phyloP scores from a whole-genome alignment of 2,113 vertebrate species.

The Neodon shergylaensis region DNA sequence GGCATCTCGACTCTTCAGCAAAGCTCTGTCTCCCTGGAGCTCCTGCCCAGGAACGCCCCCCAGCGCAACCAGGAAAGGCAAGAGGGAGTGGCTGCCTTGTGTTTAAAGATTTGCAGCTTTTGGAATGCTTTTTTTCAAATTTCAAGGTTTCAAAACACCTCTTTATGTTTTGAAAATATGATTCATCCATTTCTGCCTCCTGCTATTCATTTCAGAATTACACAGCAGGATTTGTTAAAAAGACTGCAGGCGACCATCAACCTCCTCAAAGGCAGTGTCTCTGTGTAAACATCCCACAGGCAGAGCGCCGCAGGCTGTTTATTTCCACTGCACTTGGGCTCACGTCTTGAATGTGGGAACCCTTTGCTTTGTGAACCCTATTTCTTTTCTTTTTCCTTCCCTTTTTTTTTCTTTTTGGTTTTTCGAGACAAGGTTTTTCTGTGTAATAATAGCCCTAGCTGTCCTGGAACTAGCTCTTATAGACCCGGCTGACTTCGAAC shows the following conservation, averaged over 20 bases:
- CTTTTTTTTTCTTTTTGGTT: too few species aligned
- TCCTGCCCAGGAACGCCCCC: neutral
- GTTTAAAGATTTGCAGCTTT: neutral
- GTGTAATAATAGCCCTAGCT: too few species aligned
- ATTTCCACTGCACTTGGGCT: conserved; percentile 37
- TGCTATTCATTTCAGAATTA: conserved; percentile 10
- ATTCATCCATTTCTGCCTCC: conserved; percentile 2
- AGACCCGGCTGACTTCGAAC: too few species aligned
- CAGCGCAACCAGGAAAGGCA: neutral
- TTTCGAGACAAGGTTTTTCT: too few species aligned
- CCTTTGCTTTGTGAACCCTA: neutral
- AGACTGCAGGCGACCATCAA: conserved; percentile 32
- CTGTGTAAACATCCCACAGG: neutral
- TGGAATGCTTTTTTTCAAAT: neutral
- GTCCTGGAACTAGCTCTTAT: too few species aligned
- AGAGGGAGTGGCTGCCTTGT: neutral
- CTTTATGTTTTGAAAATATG: conserved; percentile 28
- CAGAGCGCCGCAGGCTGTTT: neutral
- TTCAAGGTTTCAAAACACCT: conserved; percentile 37
- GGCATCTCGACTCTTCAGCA: neutral
- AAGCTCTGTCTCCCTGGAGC: neutral
- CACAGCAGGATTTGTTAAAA: neutral
- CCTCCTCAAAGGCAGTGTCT: conserved; percentile 35
- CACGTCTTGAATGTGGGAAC: neutral
- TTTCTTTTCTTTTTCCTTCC: neutral